A percentile compares a stretch with the other conserved stretches of the same genome.
phyloP scores from a whole-genome alignment of 2,113 vertebrate species.

The Penelope pileata region DNA sequence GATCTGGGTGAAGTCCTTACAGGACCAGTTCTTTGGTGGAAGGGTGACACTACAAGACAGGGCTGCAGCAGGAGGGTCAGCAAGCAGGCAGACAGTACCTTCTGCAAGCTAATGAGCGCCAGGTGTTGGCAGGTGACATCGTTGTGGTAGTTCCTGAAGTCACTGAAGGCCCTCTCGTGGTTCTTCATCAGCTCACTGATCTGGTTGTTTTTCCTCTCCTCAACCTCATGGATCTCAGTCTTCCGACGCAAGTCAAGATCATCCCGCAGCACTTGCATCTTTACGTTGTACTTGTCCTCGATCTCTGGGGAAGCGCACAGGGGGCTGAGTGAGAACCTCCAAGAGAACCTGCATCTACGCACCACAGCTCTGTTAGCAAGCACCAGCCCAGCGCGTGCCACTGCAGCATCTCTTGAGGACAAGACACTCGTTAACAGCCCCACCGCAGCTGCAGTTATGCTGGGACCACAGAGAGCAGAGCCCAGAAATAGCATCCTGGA shows the following conservation, averaged over 20 bases:
- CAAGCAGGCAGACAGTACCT: conserved; percentile 72
- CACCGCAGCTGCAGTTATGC: neutral
- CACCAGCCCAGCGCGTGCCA: rapidly evolving
- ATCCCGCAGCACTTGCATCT: conserved; percentile 77
- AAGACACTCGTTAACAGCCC: neutral
- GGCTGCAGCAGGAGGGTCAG: neutral
- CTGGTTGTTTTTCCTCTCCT: conserved; percentile 86
- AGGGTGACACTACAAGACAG: neutral
- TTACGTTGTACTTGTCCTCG: conserved; percentile 80
- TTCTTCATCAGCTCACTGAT: conserved; percentile 79
- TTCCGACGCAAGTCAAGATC: conserved; percentile 85
- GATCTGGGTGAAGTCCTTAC: neutral
- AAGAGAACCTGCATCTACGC: rapidly evolving
- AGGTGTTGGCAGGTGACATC: conserved; percentile 81
- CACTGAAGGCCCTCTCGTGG: conserved; percentile 80
- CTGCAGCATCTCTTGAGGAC: neutral
- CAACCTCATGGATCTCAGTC: conserved; percentile 80
- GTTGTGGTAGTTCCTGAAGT: conserved; percentile 84
- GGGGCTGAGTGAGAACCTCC: neutral
- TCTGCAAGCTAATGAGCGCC: conserved; percentile 78
- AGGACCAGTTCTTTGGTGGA: neutral
- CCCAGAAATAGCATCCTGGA: neutral
- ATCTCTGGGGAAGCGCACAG: conserved; percentile 78
- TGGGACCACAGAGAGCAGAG: neutral
- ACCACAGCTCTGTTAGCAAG: neutral